phyloP scores from a whole-genome alignment of 2,888 invertebrate genomes.

The Odontocerum albicorne region DNA sequence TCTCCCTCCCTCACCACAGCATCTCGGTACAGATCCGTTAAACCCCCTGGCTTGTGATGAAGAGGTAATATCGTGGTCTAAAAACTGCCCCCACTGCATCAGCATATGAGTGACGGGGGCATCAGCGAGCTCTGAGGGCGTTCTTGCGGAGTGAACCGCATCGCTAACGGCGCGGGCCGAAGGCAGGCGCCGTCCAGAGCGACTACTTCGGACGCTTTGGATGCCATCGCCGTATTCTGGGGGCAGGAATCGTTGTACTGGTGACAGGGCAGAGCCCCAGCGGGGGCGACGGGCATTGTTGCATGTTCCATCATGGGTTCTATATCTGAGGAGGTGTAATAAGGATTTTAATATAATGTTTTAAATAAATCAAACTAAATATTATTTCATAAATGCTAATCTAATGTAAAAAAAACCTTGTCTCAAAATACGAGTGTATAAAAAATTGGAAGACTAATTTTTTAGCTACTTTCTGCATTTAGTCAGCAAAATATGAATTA shows the following conservation, averaged over 20 bases:
- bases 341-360: neutral
- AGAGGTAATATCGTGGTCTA: conserved; percentile 86
- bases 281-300: conserved; percentile 77
- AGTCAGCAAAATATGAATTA: too few species aligned
- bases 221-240: conserved; percentile 82
- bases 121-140: conserved; percentile 57
- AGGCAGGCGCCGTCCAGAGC: conserved; percentile 66
- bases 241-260: conserved; percentile 78
- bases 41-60: conserved; percentile 76
- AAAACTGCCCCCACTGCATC: conserved; percentile 91
- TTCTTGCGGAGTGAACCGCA: conserved; percentile 57
- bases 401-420: too few species aligned
- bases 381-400: too few species aligned
- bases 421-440: too few species aligned
- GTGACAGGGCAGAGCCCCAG: conserved; percentile 82
- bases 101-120: conserved; percentile 73
- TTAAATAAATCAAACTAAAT: too few species aligned
- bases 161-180: conserved; percentile 77
- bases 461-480: too few species aligned
- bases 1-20: conserved; percentile 66
- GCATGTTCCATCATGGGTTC: conserved; percentile 87
- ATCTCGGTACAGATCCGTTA: conserved; percentile 77
- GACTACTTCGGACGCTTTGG: conserved; percentile 57
- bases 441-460: too few species aligned
- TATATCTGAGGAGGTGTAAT: conserved; percentile 57